These are phyloP conservation scores for Clanis bilineata DNA, from an alignment of 2,888 invertebrate species.

Conservation along the genomic window DNA sequence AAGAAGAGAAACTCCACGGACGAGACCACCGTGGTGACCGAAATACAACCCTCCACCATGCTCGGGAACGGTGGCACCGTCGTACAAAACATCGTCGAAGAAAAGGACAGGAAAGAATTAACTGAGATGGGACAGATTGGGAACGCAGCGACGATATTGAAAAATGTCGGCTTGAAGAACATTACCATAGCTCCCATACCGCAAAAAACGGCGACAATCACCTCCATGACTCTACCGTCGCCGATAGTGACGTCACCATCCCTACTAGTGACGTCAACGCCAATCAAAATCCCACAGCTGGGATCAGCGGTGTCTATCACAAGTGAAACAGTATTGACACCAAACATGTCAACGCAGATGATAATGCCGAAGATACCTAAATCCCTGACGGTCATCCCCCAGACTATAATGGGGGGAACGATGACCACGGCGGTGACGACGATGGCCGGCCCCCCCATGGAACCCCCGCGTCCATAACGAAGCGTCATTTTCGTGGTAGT, in stretches of 20 bases:
- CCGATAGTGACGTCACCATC: slow-evolving; percentile 46
- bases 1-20: slow-evolving; percentile 44
- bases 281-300: slow-evolving; percentile 59
- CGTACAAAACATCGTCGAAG: slow-evolving; percentile 52
- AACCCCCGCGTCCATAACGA: slow-evolving; percentile 65
- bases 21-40: slow-evolving; percentile 57
- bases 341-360: slow-evolving; percentile 53
- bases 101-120: slow-evolving; percentile 49
- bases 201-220: slow-evolving; percentile 65
- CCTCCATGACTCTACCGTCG: slow-evolving; percentile 51
- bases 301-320: slow-evolving; percentile 62
- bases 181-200: slow-evolving; percentile 76
- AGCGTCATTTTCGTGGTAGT: slow-evolving; percentile 58
- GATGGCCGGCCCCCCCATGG: slow-evolving; percentile 32
- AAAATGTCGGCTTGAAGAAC: slow-evolving; percentile 75
- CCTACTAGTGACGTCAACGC: slow-evolving; percentile 47
- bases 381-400: slow-evolving; percentile 90
- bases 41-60: slow-evolving; percentile 64
- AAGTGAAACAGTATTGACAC: slow-evolving; percentile 51
- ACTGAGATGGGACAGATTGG: slow-evolving; percentile 51
- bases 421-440: slow-evolving; percentile 25
- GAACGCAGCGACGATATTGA: slow-evolving; percentile 71
- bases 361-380: slow-evolving; percentile 90
- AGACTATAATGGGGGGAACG: slow-evolving; percentile 52
- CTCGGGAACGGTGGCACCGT: slow-evolving; percentile 69